Evolutionary conservation across 1,140 invertebrate species (phyloP), one percentile per base, ranked within the genome.

Genomic region (Caerostris darwini): DNA sequence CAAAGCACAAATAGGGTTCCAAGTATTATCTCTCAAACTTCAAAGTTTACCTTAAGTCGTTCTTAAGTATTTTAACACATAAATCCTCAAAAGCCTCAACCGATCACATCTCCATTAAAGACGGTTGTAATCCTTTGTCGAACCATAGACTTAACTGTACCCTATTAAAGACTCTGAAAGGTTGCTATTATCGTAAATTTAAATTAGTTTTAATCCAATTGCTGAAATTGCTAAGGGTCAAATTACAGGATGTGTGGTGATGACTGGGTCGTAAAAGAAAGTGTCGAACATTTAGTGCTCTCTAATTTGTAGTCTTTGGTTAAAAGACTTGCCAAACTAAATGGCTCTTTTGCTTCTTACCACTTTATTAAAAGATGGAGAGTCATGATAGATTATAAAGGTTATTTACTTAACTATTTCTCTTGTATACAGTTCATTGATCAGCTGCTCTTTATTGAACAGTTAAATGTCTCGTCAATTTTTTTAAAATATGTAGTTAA

Each of bases 141-240:
- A 34, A 54, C 82, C 54, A 56, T 83, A 5, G 56, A 57, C 82
- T 83, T 83, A 57, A 83, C 56, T 19, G 19, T 7, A 7, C 5
- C 12, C 82, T 83, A 83, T 58, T 58, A 83, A 83, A 83, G 57
- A 57, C 57, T 83, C 17, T n/a, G 14, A 14, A 83, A 19, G 56
- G n/a, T 19, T 53, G n/a, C 82, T 83, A 83, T 83, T 83, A 83
- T 83, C 82, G 56, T 83, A 83, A 83, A 58, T 83, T 83, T 83
- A 83, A 83, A 83, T 83, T 83, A 83, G 7, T 34, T 58, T 58
- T 83, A 83, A 83, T 83, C 82, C 82, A 83, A 83, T 56, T n/a
- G 69, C 69, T 19, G 19, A 34, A 71, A 34, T 34, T 71, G 19
- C 71, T 53, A 5, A 50, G 50, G 71, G 8, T 77, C 71, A 14